phyloP scores from a whole-genome alignment of 2,888 invertebrate species.

The Rhaphigaster nebulosa region DNA sequence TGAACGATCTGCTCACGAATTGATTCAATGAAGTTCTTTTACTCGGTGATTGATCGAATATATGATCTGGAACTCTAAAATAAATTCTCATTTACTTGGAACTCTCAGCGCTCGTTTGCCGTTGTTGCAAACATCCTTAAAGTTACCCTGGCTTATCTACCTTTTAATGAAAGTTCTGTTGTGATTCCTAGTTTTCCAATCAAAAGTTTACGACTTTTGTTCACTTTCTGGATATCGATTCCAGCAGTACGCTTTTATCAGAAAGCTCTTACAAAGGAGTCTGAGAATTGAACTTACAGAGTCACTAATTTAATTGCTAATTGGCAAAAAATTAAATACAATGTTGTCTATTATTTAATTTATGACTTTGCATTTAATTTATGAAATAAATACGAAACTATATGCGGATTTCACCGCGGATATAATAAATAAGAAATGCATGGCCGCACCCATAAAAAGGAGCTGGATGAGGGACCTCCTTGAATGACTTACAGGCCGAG shows the following conservation, averaged over 20 bases:
- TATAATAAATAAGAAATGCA: too few relatives aligned
- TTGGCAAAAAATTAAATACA: background rate
- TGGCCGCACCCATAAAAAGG: too few relatives aligned
- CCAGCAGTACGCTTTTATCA: background rate
- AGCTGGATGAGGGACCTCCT: too few relatives aligned
- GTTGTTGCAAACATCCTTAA: background rate
- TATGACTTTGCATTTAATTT: too few relatives aligned
- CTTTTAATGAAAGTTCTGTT: constrained; percentile 25
- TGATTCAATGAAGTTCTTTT: too few relatives aligned
- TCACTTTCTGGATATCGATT: background rate
- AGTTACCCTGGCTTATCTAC: background rate
- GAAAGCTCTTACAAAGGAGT: background rate
- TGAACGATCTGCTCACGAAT: too few relatives aligned
- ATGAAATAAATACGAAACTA: too few relatives aligned
- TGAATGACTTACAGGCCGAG: too few relatives aligned
- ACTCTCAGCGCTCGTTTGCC: background rate
- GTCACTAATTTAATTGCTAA: background rate
- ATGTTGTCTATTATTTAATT: too few relatives aligned
- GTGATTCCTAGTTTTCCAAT: constrained; percentile 38
- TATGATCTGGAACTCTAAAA: background rate
- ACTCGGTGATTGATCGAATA: too few relatives aligned
- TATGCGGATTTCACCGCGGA: too few relatives aligned
- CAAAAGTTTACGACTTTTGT: constrained; percentile 30
- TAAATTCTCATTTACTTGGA: background rate
- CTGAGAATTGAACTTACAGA: background rate